Conservation (phyloP, 2,888 invertebrate genomes). For the Congeria kusceri region DNA sequence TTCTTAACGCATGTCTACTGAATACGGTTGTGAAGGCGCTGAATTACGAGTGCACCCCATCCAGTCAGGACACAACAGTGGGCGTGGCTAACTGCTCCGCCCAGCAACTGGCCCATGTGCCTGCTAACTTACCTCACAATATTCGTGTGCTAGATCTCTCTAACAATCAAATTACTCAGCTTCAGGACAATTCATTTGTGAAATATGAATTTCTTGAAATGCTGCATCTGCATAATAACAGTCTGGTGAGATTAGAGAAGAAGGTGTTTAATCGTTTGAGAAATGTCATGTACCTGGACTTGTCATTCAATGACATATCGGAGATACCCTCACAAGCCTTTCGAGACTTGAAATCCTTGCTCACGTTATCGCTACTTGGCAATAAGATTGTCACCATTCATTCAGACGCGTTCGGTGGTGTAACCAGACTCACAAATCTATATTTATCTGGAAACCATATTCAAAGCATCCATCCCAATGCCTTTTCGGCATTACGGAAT, state of each 20-base stretch:
- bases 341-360: constrained; percentile 63
- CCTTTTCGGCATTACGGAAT: constrained; percentile 69
- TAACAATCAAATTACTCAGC: constrained; percentile 69
- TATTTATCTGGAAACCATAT: constrained; percentile 78
- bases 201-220: constrained; percentile 73
- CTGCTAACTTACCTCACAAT: constrained; percentile 74
- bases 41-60: constrained; percentile 52
- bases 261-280: constrained; percentile 69
- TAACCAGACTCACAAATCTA: constrained; percentile 69
- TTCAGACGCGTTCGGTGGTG: constrained; percentile 60
- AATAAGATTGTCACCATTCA: constrained; percentile 71
- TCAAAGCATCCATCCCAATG: constrained; percentile 66
- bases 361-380: constrained; percentile 71
- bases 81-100: constrained; percentile 73
- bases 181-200: constrained; percentile 72
- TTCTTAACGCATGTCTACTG: too few species aligned
- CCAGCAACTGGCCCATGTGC: constrained; percentile 67
- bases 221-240: constrained; percentile 75
- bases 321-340: constrained; percentile 73
- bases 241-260: constrained; percentile 65
- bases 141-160: constrained; percentile 74
- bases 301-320: constrained; percentile 73
- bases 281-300: constrained; percentile 69
- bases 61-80: constrained; percentile 24
- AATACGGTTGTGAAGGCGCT: background rate